Percentiles rank a stretch among this genome's conserved stretches.
phyloP scores from a whole-genome alignment of 2,113 vertebrate genomes.

The Rhodinocichla rosea region DNA sequence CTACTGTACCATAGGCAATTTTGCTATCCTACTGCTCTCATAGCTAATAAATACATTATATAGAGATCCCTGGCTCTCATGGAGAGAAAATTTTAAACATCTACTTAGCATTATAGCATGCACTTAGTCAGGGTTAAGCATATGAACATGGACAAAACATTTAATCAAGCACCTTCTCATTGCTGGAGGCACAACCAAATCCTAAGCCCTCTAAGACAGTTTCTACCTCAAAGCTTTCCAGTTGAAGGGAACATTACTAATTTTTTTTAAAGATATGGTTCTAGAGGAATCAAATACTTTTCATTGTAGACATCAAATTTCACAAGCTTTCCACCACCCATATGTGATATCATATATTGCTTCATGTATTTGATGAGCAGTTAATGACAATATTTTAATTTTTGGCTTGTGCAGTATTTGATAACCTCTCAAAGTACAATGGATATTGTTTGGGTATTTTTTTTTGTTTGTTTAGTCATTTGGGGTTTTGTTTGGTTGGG shows the following conservation, averaged over 20 bases:
- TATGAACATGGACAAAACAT: neutral
- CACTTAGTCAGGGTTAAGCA: neutral
- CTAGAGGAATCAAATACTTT: neutral
- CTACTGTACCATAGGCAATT: neutral
- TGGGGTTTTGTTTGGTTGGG: rapidly evolving
- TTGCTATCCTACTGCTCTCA: neutral
- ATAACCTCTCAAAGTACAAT: neutral
- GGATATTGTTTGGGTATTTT: neutral
- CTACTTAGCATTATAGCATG: neutral
- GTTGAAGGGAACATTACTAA: neutral
- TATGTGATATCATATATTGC: neutral
- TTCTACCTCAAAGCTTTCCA: neutral
- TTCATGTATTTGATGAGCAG: neutral
- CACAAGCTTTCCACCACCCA: rapidly evolving
- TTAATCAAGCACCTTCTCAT: neutral
- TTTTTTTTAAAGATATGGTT: neutral
- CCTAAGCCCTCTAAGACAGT: neutral
- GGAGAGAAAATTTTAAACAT: neutral
- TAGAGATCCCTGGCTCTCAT: neutral
- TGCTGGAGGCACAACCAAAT: neutral
- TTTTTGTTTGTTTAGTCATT: neutral
- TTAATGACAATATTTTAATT: neutral
- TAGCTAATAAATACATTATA: neutral
- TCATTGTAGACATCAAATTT: neutral
- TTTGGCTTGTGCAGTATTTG: neutral